Evolutionary conservation across 2,113 vertebrate genomes (phyloP), one percentile per base, ranked within the genome.

Genomic region (Halcyon senegalensis): DNA sequence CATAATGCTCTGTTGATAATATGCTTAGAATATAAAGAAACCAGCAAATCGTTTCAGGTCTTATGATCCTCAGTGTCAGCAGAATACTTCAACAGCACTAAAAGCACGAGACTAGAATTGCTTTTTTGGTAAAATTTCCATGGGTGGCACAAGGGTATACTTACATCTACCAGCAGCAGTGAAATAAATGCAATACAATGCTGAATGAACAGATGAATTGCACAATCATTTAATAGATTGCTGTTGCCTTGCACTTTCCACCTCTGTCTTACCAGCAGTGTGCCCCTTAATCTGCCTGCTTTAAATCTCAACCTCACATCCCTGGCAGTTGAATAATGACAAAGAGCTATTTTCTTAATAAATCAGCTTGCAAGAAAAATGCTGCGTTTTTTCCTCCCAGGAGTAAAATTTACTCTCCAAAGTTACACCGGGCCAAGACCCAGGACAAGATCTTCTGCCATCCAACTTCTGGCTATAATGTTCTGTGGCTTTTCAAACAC

Each of bases 181-280:
- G 50, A 48, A 69, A 39, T 79, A 77, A 85, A 59, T 33, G 48
- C 10, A 74, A 53, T 58, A 59, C 28, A 41, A 4, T 10, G 7
- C 66, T 62, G 83, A 87, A 60, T 10, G 81, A 91, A 23, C 48
- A 76, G 91, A 89, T 33, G 35, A 79, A 85, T 80, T 81, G 91
- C 80, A 93, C 55, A 50, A 5, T 56, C n/a, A 5, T 59, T 59
- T 87, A 59, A 92, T 25, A 85, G 64, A 94, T 92, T 69, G 91
- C 84, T 92, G 66, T 41, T 83, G 73, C 70, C 89, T 89, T 97
- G 92, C 92, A 46, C 92, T 89, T 94, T 95, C 66, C 56, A 41
- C 87, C 84, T 87, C 87, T 96, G 89, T 77, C 86, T 83, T 91
- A 85, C 62, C 78, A 84, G 83, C 80, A 83, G 9, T 13, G 19